These are phyloP conservation scores for Scaptomyza reducta DNA, from an alignment of 2,888 invertebrate species.

Conservation along the genomic window DNA sequence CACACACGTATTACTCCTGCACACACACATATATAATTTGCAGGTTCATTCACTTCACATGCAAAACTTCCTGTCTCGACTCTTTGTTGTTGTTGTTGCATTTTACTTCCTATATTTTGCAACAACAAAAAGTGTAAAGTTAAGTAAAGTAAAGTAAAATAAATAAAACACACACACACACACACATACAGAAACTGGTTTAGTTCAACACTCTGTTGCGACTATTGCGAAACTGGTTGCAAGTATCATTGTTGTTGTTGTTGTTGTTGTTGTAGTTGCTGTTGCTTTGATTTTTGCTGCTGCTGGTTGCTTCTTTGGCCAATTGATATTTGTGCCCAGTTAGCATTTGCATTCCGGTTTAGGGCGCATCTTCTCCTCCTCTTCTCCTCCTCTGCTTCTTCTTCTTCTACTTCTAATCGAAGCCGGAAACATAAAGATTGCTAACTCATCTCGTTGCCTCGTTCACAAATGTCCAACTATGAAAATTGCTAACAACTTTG, in stretches of 20 bases:
- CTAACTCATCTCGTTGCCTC: conserved; percentile 26
- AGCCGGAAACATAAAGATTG: conserved; percentile 77
- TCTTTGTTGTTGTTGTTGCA: conserved; percentile 53
- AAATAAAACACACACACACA: conserved; percentile 23
- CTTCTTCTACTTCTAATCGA: conserved; percentile 54
- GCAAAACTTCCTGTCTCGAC: conserved; percentile 69
- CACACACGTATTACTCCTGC: conserved; percentile 23
- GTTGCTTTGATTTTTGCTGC: conserved; percentile 59
- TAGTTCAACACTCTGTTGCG: conserved; percentile 57
- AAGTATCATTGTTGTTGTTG: conserved; percentile 39
- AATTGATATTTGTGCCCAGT: conserved; percentile 72
- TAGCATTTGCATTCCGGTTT: conserved; percentile 75
- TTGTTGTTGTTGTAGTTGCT: conserved; percentile 27
- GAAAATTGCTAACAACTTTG: conserved; percentile 52
- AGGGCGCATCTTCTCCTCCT: conserved; percentile 38
- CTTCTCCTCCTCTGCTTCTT: conserved; percentile 2
- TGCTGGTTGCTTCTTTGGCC: conserved; percentile 46
- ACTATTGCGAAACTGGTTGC: conserved; percentile 71
- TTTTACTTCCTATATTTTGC: conserved; percentile 75
- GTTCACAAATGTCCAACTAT: conserved; percentile 58
- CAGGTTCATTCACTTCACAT: conserved; percentile 57
- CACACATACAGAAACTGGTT: conserved; percentile 54
- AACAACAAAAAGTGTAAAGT: conserved; percentile 5
- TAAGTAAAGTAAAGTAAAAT: conserved; percentile 38
- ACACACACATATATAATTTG: conserved; percentile 18